Evolutionary conservation across 2,797 vertebrate species (phyloP).

Genomic region (Echeneis naucrates): DNA sequence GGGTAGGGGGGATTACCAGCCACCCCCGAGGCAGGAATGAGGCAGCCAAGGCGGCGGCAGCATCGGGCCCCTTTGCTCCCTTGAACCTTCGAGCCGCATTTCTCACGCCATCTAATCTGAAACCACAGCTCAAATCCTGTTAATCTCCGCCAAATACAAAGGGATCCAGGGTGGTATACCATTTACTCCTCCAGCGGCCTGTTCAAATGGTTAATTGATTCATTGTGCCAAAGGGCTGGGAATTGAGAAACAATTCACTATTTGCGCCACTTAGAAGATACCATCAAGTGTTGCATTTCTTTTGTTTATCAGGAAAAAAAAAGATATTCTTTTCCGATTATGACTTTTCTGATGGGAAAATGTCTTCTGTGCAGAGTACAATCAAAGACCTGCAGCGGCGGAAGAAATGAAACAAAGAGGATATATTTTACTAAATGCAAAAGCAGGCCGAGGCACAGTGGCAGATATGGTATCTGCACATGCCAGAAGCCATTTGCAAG

Average conservation of each 20-base stretch:
- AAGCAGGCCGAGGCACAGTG: slow-evolving; percentile 43
- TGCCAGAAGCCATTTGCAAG: slow-evolving; percentile 73
- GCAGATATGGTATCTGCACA: slow-evolving; percentile 59
- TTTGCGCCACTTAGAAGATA: neutral
- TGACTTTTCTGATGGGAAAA: slow-evolving; percentile 18
- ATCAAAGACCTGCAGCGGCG: slow-evolving; percentile 45
- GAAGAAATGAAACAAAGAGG: slow-evolving; percentile 38
- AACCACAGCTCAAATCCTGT: slow-evolving; percentile 73
- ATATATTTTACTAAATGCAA: slow-evolving; percentile 51
- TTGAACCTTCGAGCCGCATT: slow-evolving; percentile 73
- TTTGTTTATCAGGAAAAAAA: slow-evolving; percentile 10
- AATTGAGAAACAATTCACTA: slow-evolving; percentile 29
- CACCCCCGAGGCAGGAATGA: slow-evolving; percentile 62
- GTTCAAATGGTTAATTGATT: slow-evolving; percentile 71
- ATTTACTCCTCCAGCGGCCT: slow-evolving; percentile 64
- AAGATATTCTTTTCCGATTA: slow-evolving; percentile 15
- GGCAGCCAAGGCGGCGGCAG: slow-evolving; percentile 45
- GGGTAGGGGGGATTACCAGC: slow-evolving; percentile 73
- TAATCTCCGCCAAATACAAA: slow-evolving; percentile 80
- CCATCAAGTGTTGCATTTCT: neutral
- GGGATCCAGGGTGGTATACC: slow-evolving; percentile 64
- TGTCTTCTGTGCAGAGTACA: slow-evolving; percentile 15
- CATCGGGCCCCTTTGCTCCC: slow-evolving; percentile 54
- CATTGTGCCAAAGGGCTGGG: slow-evolving; percentile 38
- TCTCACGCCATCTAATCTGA: slow-evolving; percentile 84